These are phyloP conservation scores for Peromyscus nudipes DNA, from an alignment of 2,797 vertebrate genomes.

Conservation along the genomic window DNA sequence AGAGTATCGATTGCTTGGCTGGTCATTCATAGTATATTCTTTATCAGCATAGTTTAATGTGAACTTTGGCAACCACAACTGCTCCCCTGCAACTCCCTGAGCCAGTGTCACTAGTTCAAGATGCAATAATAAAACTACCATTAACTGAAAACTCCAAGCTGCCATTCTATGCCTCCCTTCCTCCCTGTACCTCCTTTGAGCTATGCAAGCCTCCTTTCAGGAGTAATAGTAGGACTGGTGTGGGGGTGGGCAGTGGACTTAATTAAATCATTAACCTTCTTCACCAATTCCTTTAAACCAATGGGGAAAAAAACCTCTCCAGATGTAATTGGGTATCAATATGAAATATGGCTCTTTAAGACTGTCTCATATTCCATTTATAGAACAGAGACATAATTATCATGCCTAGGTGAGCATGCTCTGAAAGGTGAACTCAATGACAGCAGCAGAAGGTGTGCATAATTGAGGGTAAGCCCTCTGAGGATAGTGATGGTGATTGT, in stretches of 20 bases:
- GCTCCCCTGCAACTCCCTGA: background rate
- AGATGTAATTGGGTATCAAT: conserved; percentile 69
- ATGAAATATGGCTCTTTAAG: conserved; percentile 76
- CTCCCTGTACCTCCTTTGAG: background rate
- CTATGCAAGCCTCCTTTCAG: background rate
- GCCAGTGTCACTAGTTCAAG: conserved; percentile 4
- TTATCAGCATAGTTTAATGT: background rate
- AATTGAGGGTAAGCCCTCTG: conserved; percentile 78
- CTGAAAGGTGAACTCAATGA: conserved; percentile 73
- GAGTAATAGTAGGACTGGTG: background rate
- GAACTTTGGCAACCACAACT: background rate
- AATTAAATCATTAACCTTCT: conserved; percentile 81
- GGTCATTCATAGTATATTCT: background rate
- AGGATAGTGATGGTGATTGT: conserved; percentile 75
- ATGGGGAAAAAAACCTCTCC: background rate
- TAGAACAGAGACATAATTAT: conserved; percentile 78
- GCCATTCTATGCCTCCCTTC: background rate
- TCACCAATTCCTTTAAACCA: conserved; percentile 48
- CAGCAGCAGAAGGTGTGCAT: conserved; percentile 62
- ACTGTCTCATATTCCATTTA: conserved; percentile 62
- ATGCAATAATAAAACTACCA: conserved; percentile 62
- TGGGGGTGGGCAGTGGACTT: background rate
- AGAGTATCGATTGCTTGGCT: background rate
- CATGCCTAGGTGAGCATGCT: conserved; percentile 71
- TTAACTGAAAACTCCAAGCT: background rate